Conservation (phyloP, 2,113 vertebrate genomes). For the Haemorhous mexicanus region DNA sequence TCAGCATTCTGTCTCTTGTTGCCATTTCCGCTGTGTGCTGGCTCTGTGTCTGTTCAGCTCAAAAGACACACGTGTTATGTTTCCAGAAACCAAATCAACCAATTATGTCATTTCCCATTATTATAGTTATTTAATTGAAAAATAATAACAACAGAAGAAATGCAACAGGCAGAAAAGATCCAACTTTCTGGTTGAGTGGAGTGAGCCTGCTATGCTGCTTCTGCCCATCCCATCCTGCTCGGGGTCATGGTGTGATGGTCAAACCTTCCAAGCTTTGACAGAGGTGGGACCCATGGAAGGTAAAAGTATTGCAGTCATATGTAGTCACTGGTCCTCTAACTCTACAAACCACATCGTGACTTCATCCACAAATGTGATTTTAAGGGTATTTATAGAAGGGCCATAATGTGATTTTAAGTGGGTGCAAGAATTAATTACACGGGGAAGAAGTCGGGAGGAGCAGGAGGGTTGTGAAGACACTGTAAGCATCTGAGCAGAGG, state of each 20-base stretch:
- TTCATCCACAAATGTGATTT: not conserved
- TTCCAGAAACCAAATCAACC: slow-evolving; percentile 30
- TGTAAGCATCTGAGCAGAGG: not conserved
- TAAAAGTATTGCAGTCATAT: not conserved
- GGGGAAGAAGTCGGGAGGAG: not conserved
- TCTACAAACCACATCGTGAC: not conserved
- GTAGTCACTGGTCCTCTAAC: not conserved
- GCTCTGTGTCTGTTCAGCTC: not conserved
- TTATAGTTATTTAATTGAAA: slow-evolving; percentile 6
- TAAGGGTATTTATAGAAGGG: not conserved
- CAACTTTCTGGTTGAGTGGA: not conserved
- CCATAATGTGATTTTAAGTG: not conserved
- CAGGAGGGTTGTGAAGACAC: not conserved
- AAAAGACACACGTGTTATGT: not conserved
- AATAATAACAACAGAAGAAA: not conserved
- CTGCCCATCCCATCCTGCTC: not conserved
- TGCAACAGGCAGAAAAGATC: not conserved
- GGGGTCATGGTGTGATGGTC: too few relatives aligned
- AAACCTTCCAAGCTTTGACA: not conserved
- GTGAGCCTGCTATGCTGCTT: not conserved
- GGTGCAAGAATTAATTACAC: not conserved
- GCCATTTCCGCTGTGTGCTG: slow-evolving; percentile 3
- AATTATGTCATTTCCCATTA: slow-evolving; percentile 53
- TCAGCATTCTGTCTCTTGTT: not conserved
- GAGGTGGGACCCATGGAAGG: not conserved